Conservation (phyloP, 2,888 invertebrate species). For the Dysmachus trigonus region DNA sequence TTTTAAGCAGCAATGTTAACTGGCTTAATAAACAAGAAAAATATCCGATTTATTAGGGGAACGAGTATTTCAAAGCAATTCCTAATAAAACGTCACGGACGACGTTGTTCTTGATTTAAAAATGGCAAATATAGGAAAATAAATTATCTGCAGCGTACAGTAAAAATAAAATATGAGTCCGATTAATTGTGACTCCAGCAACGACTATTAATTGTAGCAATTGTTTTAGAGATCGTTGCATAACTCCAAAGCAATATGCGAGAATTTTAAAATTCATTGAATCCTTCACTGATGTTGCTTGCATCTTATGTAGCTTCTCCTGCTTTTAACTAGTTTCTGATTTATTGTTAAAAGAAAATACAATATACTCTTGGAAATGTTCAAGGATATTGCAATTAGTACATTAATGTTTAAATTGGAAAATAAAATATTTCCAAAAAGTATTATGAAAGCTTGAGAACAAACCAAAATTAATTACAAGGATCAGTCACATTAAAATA, state of each 20-base stretch:
- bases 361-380: neutral
- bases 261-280: neutral
- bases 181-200: neutral
- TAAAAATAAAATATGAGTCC: neutral
- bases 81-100: neutral
- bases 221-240: neutral
- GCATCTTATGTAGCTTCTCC: neutral
- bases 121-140: neutral
- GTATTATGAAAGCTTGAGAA: no score
- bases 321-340: neutral
- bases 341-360: neutral
- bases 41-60: neutral
- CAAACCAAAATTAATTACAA: neutral
- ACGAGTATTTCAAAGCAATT: neutral
- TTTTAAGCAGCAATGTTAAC: neutral
- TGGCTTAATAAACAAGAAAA: neutral
- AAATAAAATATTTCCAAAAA: no score
- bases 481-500: no score
- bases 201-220: neutral
- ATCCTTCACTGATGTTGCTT: neutral
- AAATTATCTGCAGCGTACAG: neutral
- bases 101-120: neutral
- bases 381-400: neutral
- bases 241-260: neutral
- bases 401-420: neutral